Base-by-base conservation (phyloP, 2,113 vertebrate genomes). In the Eptatretus burgeri region DNA sequence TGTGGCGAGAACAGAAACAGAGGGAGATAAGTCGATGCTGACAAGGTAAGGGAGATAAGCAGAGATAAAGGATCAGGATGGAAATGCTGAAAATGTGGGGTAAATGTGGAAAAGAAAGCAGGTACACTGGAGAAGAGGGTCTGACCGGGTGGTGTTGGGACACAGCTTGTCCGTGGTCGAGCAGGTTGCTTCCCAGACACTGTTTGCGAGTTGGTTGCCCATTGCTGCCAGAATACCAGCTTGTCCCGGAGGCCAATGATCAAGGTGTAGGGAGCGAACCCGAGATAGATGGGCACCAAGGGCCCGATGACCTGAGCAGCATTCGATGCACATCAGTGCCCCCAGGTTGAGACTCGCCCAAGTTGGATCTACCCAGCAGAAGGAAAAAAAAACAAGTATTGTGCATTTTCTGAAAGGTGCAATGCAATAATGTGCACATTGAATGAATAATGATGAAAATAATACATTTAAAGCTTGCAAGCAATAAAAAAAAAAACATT, bases 271-370 rank as follows among this genome's bases (percentile, higher is more conserved):
- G 0, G 89, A 96, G 63, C 89, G 85, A 4, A 96, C 89, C 0
- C 89, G 82, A 0, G 89, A 96, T 68, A 96, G 73, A 73, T 94
- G 89, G 2, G 86, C 88, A 51, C 89, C 89, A 70, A 93, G 76
- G 71, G 93, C 93, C 11, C 86, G 77, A 70, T 94, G 89, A 72
- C 93, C 89, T 27, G 87, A 86, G 0, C 87, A 93, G 70, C 89
- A 93, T 74, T 93, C 86, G 53, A 93, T 93, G 72, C 89, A 94
- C 76, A 96, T 93, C 70, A 96, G 72, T 0, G 89, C 83, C 0
- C 89, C 89, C 67, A 94, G 74, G 72, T 96, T 96, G 65, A 94
- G 74, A 51, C 86, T 93, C 70, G 86, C 89, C 88, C 88, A 93
- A 9, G 84, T 88, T 16, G 89, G 89, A 71, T 83, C 89, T 93